Conservation (phyloP, 2,113 vertebrate genomes). For the Montifringilla adamsi region DNA sequence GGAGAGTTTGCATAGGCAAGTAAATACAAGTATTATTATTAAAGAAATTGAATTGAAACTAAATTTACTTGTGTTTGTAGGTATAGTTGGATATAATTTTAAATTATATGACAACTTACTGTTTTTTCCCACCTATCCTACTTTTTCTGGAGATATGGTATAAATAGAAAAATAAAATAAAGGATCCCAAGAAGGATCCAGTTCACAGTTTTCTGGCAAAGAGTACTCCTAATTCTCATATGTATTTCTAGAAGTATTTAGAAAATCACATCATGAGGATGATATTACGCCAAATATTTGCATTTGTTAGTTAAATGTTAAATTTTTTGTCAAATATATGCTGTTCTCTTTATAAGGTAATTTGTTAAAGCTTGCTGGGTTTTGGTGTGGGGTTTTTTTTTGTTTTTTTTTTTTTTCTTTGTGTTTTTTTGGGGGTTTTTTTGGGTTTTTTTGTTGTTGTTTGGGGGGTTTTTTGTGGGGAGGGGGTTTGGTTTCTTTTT, state of each 20-base stretch:
- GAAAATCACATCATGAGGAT: not conserved
- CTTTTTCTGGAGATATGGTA: not conserved
- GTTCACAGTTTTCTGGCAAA: not conserved
- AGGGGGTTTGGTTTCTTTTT: too few species aligned
- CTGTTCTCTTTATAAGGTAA: not conserved
- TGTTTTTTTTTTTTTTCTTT: too few species aligned
- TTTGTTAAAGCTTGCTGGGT: not conserved
- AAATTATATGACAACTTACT: not conserved
- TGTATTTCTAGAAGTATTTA: not conserved
- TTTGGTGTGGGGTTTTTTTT: not conserved
- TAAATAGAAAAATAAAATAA: not conserved
- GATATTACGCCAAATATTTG: not conserved
- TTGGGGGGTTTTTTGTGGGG: not conserved
- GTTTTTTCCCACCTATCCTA: not conserved
- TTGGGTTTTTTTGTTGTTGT: not conserved
- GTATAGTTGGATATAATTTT: not conserved
- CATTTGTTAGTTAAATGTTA: not conserved
- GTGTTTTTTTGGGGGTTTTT: too few species aligned
- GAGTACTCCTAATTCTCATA: not conserved
- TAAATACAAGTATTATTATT: not conserved
- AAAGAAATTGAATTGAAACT: not conserved
- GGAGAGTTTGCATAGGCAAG: not conserved
- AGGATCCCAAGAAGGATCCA: not conserved
- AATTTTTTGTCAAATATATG: not conserved
- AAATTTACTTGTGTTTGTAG: not conserved